A percentile compares a stretch with the other conserved stretches of the same genome.
These are phyloP conservation scores for Polietes domitor DNA, from an alignment of 2,888 invertebrate species.

Conservation along the genomic window DNA sequence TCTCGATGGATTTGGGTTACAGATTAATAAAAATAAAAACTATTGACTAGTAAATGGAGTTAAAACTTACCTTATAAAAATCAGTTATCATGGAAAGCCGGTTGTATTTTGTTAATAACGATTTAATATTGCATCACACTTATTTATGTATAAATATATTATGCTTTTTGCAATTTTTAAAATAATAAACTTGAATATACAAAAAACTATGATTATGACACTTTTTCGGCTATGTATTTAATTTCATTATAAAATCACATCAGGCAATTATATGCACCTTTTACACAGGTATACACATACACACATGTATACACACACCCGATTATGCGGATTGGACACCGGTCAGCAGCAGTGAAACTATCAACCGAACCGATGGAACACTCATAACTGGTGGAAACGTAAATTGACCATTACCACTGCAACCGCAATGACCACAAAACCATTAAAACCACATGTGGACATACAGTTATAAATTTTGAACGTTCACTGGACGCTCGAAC, in stretches of 20 bases:
- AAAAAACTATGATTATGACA: neutral
- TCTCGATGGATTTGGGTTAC: too few species aligned
- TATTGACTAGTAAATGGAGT: too few species aligned
- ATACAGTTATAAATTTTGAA: slow-evolving; percentile 59
- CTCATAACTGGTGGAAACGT: slow-evolving; percentile 51
- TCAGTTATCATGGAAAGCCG: too few species aligned
- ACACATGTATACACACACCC: neutral
- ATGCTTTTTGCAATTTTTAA: too few species aligned
- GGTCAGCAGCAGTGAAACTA: neutral
- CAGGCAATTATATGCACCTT: slow-evolving; percentile 53
- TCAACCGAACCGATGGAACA: slow-evolving; percentile 22
- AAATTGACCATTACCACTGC: slow-evolving; percentile 65
- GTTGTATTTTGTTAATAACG: too few species aligned
- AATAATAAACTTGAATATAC: neutral
- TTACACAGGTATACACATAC: slow-evolving; percentile 49
- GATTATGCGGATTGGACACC: neutral
- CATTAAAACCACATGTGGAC: slow-evolving; percentile 66
- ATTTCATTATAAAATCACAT: neutral
- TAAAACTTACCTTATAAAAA: too few species aligned
- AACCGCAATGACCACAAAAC: slow-evolving; percentile 64
- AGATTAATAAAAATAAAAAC: too few species aligned
- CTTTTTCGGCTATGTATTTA: neutral
- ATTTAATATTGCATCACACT: too few species aligned
- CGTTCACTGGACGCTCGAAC: slow-evolving; percentile 18
- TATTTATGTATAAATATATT: too few species aligned